Base-by-base conservation (phyloP, 37 sponge, comb jelly and placozoan species). In the Geodia barretti region DNA sequence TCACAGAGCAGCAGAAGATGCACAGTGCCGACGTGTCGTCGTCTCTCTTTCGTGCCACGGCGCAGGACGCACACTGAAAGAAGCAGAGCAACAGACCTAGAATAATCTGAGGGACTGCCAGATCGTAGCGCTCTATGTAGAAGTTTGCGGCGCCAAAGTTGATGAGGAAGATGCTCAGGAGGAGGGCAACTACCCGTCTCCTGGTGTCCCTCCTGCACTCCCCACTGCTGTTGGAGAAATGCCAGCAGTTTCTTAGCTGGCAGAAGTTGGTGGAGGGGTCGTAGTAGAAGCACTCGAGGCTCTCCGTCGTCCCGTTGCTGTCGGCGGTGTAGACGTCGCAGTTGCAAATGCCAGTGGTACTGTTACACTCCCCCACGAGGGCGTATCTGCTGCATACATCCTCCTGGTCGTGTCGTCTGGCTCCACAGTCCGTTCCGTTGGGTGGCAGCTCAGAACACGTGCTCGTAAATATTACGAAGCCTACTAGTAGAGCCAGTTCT, bases 61-160 rank as follows among this genome's bases (percentile, higher is more conserved):
- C 84, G 62, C 92, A 91, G 14, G 91, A 82, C 1, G 83, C 91
- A 36, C 81, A 77, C 74, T 91, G 91, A 39, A 91, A 86, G 21
- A 86, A 31, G 39, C 87, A 91, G 24, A 84, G 70, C 4, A 80
- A 1, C 4, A 92, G 81, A 5, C 89, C 92, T 0, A 92, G 47
- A 19, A 89, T 28, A 11, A 94, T 77, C 62, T 94, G 94, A n/a
- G 94, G 84, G 20, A 89, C 75, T 24, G 94, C 94, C 11, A 83
- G 36, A 20, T 79, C 88, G 66, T 80, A 89, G 38, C 82, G 76
- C 37, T 83, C 75, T 38, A 94, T 86, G 77, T 94, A 94, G 79
- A 94, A 94, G 65, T 94, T 94, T 19, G 90, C 94, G 14, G 94
- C 94, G 24, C 94, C 94, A 38, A 87, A 83, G 39, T 87, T 87